These are phyloP conservation scores for Anhinga rufa DNA, from an alignment of 2,113 vertebrate species.

Conservation along the genomic window DNA sequence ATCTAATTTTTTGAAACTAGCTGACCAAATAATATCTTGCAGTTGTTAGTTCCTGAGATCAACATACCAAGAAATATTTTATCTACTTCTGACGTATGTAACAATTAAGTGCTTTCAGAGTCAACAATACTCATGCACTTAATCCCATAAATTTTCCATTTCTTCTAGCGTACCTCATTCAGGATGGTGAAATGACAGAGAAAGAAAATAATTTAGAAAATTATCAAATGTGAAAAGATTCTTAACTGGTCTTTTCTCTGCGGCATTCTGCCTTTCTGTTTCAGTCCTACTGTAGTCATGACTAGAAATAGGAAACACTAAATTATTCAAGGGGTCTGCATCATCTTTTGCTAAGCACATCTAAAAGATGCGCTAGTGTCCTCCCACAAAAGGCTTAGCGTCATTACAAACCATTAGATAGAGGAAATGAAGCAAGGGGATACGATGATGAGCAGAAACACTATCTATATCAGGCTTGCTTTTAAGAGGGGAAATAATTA, in stretches of 20 bases:
- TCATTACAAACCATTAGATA: conserved; percentile 7
- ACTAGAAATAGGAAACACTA: conserved; percentile 19
- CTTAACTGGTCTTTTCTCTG: not conserved
- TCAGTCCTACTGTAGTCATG: not conserved
- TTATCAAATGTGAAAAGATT: not conserved
- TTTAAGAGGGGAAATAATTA: not conserved
- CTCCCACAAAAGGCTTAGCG: not conserved
- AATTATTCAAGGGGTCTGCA: conserved; percentile 36
- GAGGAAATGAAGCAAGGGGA: not conserved
- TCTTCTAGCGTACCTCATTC: not conserved
- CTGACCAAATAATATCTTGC: not conserved
- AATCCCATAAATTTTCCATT: not conserved
- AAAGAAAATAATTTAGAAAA: not conserved
- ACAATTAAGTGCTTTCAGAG: not conserved
- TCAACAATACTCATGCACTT: not conserved
- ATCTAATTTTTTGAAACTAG: not conserved
- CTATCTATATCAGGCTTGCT: not conserved
- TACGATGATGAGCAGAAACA: not conserved
- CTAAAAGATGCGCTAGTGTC: not conserved
- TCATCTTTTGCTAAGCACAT: conserved; percentile 8
- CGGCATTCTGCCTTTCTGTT: not conserved
- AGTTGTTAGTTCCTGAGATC: not conserved
- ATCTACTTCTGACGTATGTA: not conserved
- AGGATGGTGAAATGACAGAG: not conserved
- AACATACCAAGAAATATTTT: not conserved